Evolutionary conservation across 2,797 vertebrate species (phyloP), one percentile per base, ranked within the genome.

Genomic region (Xyrichtys novacula): DNA sequence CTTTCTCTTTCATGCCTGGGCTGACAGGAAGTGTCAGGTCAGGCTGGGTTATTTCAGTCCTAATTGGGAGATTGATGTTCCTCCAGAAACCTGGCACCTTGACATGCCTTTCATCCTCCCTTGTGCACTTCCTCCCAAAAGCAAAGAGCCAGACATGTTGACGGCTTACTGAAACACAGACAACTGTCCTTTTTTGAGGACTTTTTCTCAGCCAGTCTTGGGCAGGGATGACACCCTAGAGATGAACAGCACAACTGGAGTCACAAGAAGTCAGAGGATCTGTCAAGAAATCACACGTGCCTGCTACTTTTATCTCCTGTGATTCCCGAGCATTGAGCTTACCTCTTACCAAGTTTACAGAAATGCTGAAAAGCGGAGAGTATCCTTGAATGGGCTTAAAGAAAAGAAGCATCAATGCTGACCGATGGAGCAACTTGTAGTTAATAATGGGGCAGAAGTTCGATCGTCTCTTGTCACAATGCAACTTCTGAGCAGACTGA

Each of bases 31-130:
- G 89, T 88, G 86, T 88, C 85, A 83, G 80, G 84, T 80, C 88
- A 77, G 78, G 62, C 78, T 79, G 83, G 84, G 88, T 91, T 91
- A 91, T 92, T 92, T 92, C 83, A 87, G 83, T 87, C 85, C 87
- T 92, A 92, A 92, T 92, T 91, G 91, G 80, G 83, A 92, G 90
- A 93, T 89, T 92, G 91, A 93, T 93, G 92, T 81, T 90, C 74
- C 85, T 87, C 77, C 73, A 88, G 91, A 91, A 93, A 92, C 91
- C 90, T 90, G 89, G 90, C 91, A 93, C 90, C 91, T 87, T 85
- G 83, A 89, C 92, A 85, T 88, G 88, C 76, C 88, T 93, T 88
- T 91, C 83, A 89, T 85, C 85, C 80, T 84, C 74, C 72, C 72
- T 78, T 63, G 6, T 85, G 74, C 86, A 89, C 87, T 90, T 90